These are phyloP conservation scores for Halcyon leucocephala DNA, from an alignment of 2,797 vertebrate genomes.

Conservation along the genomic window DNA sequence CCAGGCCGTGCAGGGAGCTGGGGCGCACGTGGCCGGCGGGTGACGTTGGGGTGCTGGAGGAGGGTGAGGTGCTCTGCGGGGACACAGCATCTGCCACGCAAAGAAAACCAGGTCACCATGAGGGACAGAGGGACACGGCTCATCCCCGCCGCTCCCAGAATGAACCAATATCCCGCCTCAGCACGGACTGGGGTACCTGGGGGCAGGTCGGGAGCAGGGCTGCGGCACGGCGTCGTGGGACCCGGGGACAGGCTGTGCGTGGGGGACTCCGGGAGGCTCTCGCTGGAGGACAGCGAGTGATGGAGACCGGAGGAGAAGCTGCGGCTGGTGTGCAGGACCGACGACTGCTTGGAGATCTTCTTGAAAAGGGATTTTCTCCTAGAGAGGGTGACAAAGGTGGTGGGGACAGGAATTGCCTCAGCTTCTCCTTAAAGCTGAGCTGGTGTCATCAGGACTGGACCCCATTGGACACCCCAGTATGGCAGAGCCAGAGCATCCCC, in stretches of 20 bases:
- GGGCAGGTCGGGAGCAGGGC: constrained; percentile 88
- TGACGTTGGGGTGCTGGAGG: constrained; percentile 92
- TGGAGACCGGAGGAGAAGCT: constrained; percentile 96
- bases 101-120: background rate
- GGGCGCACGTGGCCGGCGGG: constrained; percentile 92
- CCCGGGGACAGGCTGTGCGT: constrained; percentile 94
- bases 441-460: background rate
- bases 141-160: background rate
- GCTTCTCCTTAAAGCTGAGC: background rate
- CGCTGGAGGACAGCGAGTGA: constrained; percentile 93
- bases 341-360: constrained; percentile 93
- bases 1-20: constrained; percentile 93
- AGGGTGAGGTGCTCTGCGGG: constrained; percentile 90
- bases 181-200: constrained; percentile 43
- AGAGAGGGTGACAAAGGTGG: background rate
- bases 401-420: background rate
- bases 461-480: rapidly evolving
- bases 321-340: constrained; percentile 92
- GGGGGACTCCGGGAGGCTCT: constrained; percentile 95
- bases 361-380: constrained; percentile 91
- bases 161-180: rapidly evolving
- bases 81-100: constrained; percentile 83
- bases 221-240: constrained; percentile 89
- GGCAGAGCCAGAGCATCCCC: background rate
- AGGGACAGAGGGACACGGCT: rapidly evolving